These are phyloP conservation scores for Monarcha castaneiventris DNA, from an alignment of 2,113 vertebrate genomes.

Conservation along the genomic window DNA sequence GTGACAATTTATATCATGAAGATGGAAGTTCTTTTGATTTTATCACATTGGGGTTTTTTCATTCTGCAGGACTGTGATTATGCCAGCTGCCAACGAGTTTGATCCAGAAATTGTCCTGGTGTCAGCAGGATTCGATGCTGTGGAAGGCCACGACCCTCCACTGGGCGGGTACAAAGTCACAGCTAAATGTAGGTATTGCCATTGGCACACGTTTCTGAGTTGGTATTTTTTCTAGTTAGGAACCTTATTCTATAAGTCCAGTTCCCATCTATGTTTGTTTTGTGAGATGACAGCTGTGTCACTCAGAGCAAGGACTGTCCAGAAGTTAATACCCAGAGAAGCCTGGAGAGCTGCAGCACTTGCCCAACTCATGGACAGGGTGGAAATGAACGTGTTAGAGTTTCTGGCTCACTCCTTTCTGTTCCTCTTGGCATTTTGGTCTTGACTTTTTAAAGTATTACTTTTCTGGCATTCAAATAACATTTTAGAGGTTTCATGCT, in stretches of 20 bases:
- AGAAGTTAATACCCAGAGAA: not conserved
- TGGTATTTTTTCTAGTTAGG: not conserved
- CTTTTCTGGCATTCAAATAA: slow-evolving; percentile 23
- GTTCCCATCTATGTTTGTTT: not conserved
- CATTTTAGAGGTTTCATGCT: slow-evolving; percentile 36
- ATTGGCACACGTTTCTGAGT: not conserved
- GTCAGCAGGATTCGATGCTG: slow-evolving; percentile 82
- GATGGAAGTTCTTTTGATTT: not conserved
- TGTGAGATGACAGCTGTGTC: not conserved
- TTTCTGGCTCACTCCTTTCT: not conserved
- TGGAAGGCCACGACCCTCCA: slow-evolving; percentile 81
- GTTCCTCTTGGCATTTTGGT: not conserved
- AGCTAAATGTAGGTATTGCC: slow-evolving; percentile 79
- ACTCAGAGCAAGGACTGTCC: not conserved
- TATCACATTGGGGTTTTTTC: slow-evolving; percentile 36
- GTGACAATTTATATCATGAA: not conserved
- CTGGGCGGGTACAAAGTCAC: slow-evolving; percentile 84
- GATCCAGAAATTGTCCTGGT: slow-evolving; percentile 82
- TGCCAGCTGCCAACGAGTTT: slow-evolving; percentile 81
- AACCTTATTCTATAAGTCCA: not conserved
- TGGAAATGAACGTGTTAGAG: not conserved
- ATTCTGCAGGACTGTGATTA: slow-evolving; percentile 75
- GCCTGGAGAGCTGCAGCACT: not conserved
- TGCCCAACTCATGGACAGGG: fast-evolving
- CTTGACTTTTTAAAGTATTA: not conserved